Conservation (phyloP, 1,140 invertebrate genomes). For the Solenopsis invicta region DNA sequence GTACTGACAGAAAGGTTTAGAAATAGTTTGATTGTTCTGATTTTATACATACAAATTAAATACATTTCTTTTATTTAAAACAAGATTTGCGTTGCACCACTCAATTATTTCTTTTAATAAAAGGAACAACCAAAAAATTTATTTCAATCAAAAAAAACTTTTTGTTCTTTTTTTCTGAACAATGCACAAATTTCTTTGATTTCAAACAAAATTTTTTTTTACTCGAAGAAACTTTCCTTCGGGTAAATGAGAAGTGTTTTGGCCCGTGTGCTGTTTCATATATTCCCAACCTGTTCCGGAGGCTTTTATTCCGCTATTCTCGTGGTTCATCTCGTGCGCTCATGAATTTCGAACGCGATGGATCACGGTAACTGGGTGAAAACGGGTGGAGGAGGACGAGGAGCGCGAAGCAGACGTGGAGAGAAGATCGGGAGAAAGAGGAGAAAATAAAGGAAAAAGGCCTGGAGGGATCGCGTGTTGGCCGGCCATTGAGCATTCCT, state of each 20-base stretch:
- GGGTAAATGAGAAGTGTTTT: background rate
- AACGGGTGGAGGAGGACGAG: slow-evolving; percentile 25
- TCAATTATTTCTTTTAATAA: too few species aligned
- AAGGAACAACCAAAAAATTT: too few species aligned
- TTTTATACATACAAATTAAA: too few species aligned
- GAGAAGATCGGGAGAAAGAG: slow-evolving; percentile 10
- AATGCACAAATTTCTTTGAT: too few species aligned
- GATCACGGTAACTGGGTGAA: slow-evolving; percentile 60
- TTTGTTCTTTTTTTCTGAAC: too few species aligned
- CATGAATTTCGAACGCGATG: slow-evolving; percentile 53
- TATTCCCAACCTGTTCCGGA: slow-evolving; percentile 1
- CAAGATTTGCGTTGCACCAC: too few species aligned
- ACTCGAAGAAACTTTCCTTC: too few species aligned
- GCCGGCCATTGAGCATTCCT: slow-evolving; percentile 59
- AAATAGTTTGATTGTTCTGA: too few species aligned
- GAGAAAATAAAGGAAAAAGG: slow-evolving; percentile 49
- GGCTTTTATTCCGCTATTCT: slow-evolving; percentile 52
- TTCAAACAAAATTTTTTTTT: too few species aligned
- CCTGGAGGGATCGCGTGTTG: slow-evolving; percentile 62
- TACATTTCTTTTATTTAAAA: too few species aligned
- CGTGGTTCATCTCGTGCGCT: slow-evolving; percentile 31
- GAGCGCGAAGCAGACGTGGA: slow-evolving; percentile 15
- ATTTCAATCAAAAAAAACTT: too few species aligned
- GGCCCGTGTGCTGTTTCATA: slow-evolving; percentile 13
- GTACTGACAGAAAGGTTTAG: too few species aligned